A percentile compares a stretch with the other conserved stretches of the same genome.
Conservation (phyloP, 2,797 vertebrate species). For the Petrocephalus sullivani region DNA sequence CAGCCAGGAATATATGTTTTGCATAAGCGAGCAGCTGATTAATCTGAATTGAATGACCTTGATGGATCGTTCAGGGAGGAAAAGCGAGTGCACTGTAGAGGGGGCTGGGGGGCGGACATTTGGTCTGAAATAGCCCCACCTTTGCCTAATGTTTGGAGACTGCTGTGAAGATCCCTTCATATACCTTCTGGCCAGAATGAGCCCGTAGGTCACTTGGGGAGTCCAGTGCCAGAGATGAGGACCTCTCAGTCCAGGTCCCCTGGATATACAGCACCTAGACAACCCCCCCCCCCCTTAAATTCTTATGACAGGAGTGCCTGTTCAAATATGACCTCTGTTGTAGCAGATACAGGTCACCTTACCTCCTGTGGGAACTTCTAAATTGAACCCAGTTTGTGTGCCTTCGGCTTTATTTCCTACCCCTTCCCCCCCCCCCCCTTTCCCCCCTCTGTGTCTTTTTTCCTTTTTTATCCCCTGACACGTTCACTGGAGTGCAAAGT, state of each 20-base stretch:
- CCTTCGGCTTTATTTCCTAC: constrained; percentile 58
- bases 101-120: not conserved
- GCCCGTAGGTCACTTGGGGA: constrained; percentile 60
- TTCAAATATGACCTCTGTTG: constrained; percentile 13
- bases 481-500: constrained; percentile 72
- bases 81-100: not conserved
- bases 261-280: constrained; percentile 53
- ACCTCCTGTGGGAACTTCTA: constrained; percentile 64
- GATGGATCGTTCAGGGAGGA: constrained; percentile 3
- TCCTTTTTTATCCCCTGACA: constrained; percentile 53
- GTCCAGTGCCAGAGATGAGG: constrained; percentile 49
- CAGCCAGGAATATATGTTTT: not conserved
- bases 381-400: constrained; percentile 73
- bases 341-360: constrained; percentile 11
- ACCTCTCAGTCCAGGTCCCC: constrained; percentile 57
- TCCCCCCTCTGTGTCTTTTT: constrained; percentile 41
- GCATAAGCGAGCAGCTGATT: constrained; percentile 16
- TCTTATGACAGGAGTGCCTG: constrained; percentile 57
- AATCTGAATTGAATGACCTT: constrained; percentile 10
- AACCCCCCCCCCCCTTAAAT: not conserved
- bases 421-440: not conserved
- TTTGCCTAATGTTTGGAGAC: not conserved
- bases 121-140: not conserved
- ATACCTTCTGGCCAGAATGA: constrained; percentile 12
- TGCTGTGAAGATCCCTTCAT: not conserved